Base-by-base conservation (phyloP, 2,888 invertebrate genomes). In the Cephus rjabovi region DNA sequence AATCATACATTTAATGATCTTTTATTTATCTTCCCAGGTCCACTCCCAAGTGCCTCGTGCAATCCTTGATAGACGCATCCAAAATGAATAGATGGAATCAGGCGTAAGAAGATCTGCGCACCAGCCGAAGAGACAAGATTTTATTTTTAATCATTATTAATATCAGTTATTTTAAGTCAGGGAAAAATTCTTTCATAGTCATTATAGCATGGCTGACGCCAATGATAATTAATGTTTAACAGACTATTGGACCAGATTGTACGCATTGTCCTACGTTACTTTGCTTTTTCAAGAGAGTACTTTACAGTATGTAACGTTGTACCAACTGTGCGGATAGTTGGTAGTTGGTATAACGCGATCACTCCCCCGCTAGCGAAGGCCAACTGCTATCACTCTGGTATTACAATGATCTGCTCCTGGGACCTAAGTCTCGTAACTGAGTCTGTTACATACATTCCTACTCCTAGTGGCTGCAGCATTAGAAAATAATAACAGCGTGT, bases 331-430 rank as follows among this genome's bases (percentile, higher is more conserved):
- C 6, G 40, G 23, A 56, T 56, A 56, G 40, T 23, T 56, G 40
- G 40, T 56, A 56, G 40, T 56, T 56, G 40, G 40, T 23, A 56
- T 23, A 83, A 83, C 81, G 82, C 83, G 83, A 81, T 83, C 84
- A 85, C 86, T 85, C 86, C 86, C 86, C 84, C 86, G 81, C 83
- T 76, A 82, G 12, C 76, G 82, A 86, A 86, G 86, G 86, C 83
- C 84, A 84, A 86, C 86, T 81, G 86, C 86, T 86, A 86, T 86
- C 86, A 86, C 86, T 81, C 85, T 75, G 80, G 80, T 76, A 75
- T 82, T 82, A 86, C 81, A 86, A 84, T 82, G 79, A 77, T 74
- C 77, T 74, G 77, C 74, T 77, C 73, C 69, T 34, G 56, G 9
- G 34, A 68, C n/a, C 69, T n/a, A 56, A 56, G 40, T 23, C 40